phyloP scores from a whole-genome alignment of 2,113 vertebrate species.

The Mesoclemmys tuberculata region DNA sequence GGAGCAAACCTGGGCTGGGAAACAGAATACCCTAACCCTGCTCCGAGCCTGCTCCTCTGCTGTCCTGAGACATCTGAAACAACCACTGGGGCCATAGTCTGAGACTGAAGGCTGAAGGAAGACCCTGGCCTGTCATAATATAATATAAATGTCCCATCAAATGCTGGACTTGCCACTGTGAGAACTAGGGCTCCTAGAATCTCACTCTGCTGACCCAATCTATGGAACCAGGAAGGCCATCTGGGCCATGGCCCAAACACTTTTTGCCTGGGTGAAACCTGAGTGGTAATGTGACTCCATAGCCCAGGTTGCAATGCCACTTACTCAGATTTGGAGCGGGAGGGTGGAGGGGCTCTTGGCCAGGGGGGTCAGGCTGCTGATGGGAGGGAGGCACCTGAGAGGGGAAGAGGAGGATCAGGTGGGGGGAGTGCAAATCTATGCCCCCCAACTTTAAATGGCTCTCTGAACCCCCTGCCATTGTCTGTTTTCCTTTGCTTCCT shows the following conservation, averaged over 20 bases:
- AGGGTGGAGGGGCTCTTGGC: background rate
- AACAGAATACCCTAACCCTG: rapidly evolving
- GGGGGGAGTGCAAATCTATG: background rate
- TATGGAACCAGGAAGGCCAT: background rate
- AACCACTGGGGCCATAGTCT: rapidly evolving
- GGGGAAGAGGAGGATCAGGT: background rate
- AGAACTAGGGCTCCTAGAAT: background rate
- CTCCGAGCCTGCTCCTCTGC: background rate
- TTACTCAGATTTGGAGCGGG: background rate
- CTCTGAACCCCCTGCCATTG: background rate
- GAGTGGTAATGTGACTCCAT: background rate
- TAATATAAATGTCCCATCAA: background rate
- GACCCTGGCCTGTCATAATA: background rate
- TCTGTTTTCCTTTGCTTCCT: background rate
- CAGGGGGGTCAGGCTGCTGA: background rate
- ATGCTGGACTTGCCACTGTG: background rate
- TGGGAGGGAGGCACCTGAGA: background rate
- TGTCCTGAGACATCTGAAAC: background rate
- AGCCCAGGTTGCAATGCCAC: background rate
- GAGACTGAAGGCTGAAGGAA: background rate
- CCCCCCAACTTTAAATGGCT: background rate
- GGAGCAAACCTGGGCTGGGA: background rate
- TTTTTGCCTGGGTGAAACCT: background rate
- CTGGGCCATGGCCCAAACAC: background rate
- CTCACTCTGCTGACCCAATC: background rate